Base-by-base conservation (phyloP, 2,797 vertebrate genomes). In the Sphenodon punctatus region DNA sequence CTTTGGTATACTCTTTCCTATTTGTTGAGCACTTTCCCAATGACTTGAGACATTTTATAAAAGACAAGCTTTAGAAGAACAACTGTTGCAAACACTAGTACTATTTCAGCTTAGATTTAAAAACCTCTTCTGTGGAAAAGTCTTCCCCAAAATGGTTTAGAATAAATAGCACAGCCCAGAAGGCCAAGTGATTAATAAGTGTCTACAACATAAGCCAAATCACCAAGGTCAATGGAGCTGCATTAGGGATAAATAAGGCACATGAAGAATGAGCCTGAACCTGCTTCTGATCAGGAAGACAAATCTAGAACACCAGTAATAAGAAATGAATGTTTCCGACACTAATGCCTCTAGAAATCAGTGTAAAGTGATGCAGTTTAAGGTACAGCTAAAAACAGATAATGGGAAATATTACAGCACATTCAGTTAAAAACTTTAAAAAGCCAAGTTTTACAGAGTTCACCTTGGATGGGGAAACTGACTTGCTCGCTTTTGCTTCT, bases 1-100 rank as follows among this genome's bases (percentile, higher is more conserved):
- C 74, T 78, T 6, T 14, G 71, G 75, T 85, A 68, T 82, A 91
- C 77, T 82, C 41, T 85, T 87, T 80, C 64, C 39, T 45, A 71
- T 10, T 7, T 64, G 75, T 34, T 74, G 69, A 67, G 30, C 46
- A 78, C 60, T 53, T 78, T 16, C 66, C 23, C 30, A 82, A 45
- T 13, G 39, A 63, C 32, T 10, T 32, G 11, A n/a, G 46, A 25
- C 25, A 25, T 76, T 80, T 75, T 60, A 74, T 38, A 75, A 68
- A 51, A 4, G 32, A 76, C 12, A 36, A 67, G 11, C 66, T n/a
- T n/a, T n/a, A n/a, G n/a, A n/a, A n/a, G n/a, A n/a, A n/a, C n/a
- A n/a, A n/a, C n/a, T n/a, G n/a, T n/a, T n/a, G 55, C 56, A 66
- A 0, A 75, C 70, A 79, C 30, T 84, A 58, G 45, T 7, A 22